A percentile compares a stretch with the other conserved stretches of the same genome.
These are phyloP conservation scores for Venustoraphidia nigricollis DNA, from an alignment of 2,888 invertebrate species.

Conservation along the genomic window DNA sequence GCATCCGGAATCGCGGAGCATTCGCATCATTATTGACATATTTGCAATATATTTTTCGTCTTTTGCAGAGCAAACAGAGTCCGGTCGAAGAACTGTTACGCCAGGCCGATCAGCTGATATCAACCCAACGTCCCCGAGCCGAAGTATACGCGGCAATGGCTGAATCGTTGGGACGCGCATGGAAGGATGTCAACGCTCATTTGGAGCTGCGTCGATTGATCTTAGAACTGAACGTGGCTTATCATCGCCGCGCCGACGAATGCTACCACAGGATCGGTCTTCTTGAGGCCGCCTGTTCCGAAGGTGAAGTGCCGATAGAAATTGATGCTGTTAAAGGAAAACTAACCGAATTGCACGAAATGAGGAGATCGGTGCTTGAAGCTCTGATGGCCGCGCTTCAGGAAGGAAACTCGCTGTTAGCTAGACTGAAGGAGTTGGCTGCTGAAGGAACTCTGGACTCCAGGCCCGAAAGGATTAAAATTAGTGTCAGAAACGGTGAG, in stretches of 20 bases:
- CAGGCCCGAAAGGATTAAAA: conserved; percentile 40
- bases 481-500: conserved; percentile 29
- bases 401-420: conserved; percentile 60
- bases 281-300: conserved; percentile 52
- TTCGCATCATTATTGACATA: background rate
- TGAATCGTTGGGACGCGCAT: conserved; percentile 55
- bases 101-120: conserved; percentile 73
- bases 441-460: conserved; percentile 61
- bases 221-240: conserved; percentile 61
- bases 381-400: conserved; percentile 66
- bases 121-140: conserved; percentile 55
- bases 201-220: conserved; percentile 62
- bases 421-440: conserved; percentile 56
- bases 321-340: conserved; percentile 54
- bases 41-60: conserved; percentile 1
- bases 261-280: conserved; percentile 52
- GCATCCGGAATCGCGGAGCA: no score
- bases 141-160: conserved; percentile 84
- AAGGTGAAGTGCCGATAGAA: conserved; percentile 50
- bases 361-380: conserved; percentile 56
- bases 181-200: conserved; percentile 70
- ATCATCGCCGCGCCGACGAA: conserved; percentile 55
- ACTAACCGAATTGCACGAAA: conserved; percentile 53
- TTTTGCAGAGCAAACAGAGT: conserved; percentile 62
- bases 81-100: conserved; percentile 75